Evolutionary conservation across 92 coral and sea anemone species (phyloP), one percentile per base, ranked within the genome.

Genomic region (Phenganax marumi): DNA sequence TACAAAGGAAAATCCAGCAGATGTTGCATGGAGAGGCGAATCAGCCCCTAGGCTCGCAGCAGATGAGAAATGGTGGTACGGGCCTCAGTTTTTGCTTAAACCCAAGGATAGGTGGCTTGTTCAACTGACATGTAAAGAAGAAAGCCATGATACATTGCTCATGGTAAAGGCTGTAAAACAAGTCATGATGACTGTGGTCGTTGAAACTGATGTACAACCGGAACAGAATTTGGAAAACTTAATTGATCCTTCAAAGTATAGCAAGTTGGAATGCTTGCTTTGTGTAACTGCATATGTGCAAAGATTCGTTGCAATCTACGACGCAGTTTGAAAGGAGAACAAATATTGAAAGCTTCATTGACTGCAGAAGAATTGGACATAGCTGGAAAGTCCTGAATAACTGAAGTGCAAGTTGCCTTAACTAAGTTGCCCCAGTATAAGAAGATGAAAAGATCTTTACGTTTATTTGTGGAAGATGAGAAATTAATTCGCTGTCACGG

Each of bases 401-500:
- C 2, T 2, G 21, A 62, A 10, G 24, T 62, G 3, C 68, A 62
- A 62, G 25, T 9, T 14, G 21, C 13, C 43, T 64, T 64, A 16
- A 3, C 5, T 8, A 64, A 25, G 43, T 46, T 64, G 70, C 47
- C 70, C 0, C 19, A 64, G 16, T 64, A 14, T 64, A 16, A 64
- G 47, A 64, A 64, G 21, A 64, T 64, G 4, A 21, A 64, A 25
- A 43, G 70, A 64, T 64, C 70, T 25, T 58, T 33, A 33, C 2
- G 43, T 33, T 33, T 33, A 33, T 33, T 33, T 23, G 76, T 24
- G 52, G 86, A 81, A 68, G 83, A 73, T 13, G 55, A 62, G 8
- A 73, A 76, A 49, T 47, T 86, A 9, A 49, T 81, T 1, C 68
- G 83, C 16, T 81, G 89, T 55, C 86, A 55, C 3, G 89, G 89